Evolutionary conservation across 2,797 vertebrate species (phyloP), one percentile per base, ranked within the genome.

Genomic region (Benthosema pterotum): DNA sequence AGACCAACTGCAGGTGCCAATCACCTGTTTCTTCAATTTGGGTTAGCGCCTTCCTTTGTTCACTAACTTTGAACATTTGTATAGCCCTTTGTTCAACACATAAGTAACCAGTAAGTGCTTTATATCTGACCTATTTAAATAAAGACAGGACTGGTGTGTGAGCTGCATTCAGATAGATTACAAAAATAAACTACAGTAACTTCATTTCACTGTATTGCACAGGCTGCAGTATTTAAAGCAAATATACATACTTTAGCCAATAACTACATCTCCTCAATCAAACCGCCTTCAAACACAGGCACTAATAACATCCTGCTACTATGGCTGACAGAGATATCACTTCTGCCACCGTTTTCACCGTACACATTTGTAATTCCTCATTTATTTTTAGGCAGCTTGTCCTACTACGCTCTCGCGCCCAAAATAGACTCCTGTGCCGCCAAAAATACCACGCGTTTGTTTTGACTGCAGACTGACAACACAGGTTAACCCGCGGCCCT

Each of bases 301-400:
- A 8, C 32, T 38, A 46, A 17, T 11, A 38, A 48, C 62, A 49
- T 60, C 25, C 16, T 54, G 53, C 42, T 64, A 58, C 13, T 46
- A 22, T 11, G 11, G 17, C 47, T 18, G 63, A 63, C 19, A 77
- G 70, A 80, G 61, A 71, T 65, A 78, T 65, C 32, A 19, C 12
- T 5, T 65, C 47, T 60, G 62, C 65, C 63, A 63, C 61, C 65
- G 50, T 69, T 78, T 70, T 74, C 48, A 67, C 57, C 47, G 8
- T 60, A 73, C 65, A 72, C 57, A 67, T 78, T 77, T 65, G 47
- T 57, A 52, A 70, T 68, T 49, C 63, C 43, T 42, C 62, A 46
- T 84, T 77, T 80, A 83, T 84, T 85, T 86, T 83, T 69, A 85
- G 79, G 60, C 52, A 57, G 52, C 57, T 68, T 64, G 75, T 83